Evolutionary conservation across 2,797 vertebrate species (phyloP), one percentile per base, ranked within the genome.

Genomic region (Streptopelia turtur): DNA sequence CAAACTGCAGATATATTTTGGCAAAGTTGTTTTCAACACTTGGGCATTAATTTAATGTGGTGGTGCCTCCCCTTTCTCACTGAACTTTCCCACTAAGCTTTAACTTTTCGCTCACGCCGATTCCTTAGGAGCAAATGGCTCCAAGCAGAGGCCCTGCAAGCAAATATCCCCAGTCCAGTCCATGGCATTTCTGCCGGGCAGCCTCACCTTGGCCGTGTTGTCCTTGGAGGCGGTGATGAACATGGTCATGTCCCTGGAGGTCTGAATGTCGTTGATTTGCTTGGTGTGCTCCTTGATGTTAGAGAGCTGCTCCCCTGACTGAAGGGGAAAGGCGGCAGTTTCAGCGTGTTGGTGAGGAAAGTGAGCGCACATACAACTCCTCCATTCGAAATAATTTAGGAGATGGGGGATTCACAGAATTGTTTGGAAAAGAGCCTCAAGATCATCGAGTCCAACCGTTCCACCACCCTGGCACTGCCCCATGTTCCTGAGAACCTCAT

Each of bases 221-320:
- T 99, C 99, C 96, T 99, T 99, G 89, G 99, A 99, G 43, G 99
- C 99, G 0, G 97, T 99, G 98, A 99, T 98, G 95, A 99, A 98
- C 98, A 99, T 99, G 12, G 99, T 99, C 97, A 99, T 99, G 92
- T 99, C 99, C 88, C 99, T 97, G 10, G 99, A 99, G 4, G 98
- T 93, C 98, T 99, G 99, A 89, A 99, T 99, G 97, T 99, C 99
- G 1, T 99, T 99, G 97, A 99, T 99, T 79, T 99, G 99, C 96
- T 99, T 99, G 57, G 98, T 99, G 98, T 99, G 99, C 76, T 99
- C 99, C 96, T 99, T 99, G 45, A 98, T 97, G 14, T 96, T 99
- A 56, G 98, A 98, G 83, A 99, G 95, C 72, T 99, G 91, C 80
- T 99, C 99, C 37, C 99, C 99, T 69, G 99, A 98, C 99, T 99